Percentiles rank a stretch among this genome's conserved stretches.
phyloP scores from a whole-genome alignment of 2,113 vertebrate species.

The Aptenodytes forsteri region DNA sequence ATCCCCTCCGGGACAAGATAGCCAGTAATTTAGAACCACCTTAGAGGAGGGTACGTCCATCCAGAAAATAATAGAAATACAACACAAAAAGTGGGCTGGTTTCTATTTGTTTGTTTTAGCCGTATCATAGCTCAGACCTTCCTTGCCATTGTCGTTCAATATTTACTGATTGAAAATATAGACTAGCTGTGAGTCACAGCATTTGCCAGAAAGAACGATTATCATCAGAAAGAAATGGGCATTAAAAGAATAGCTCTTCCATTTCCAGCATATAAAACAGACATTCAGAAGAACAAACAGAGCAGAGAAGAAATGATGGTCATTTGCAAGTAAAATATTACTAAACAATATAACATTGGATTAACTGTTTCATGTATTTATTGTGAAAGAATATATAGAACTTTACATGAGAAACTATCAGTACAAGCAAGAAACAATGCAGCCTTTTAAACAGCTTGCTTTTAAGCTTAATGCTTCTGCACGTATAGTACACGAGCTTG shows the following conservation, averaged over 20 bases:
- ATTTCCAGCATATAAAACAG: slow-evolving; percentile 67
- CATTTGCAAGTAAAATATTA: slow-evolving; percentile 69
- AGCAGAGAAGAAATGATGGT: slow-evolving; percentile 64
- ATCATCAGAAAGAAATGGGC: slow-evolving; percentile 68
- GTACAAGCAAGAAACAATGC: slow-evolving; percentile 59
- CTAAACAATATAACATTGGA: slow-evolving; percentile 64
- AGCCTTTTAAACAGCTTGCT: slow-evolving; percentile 7
- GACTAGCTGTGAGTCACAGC: slow-evolving; percentile 69
- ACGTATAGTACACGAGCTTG: slow-evolving; percentile 3
- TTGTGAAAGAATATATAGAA: slow-evolving; percentile 59
- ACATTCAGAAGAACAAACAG: slow-evolving; percentile 65
- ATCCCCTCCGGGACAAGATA: background rate
- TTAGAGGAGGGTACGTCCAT: background rate
- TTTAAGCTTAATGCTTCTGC: slow-evolving; percentile 15
- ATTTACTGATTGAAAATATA: slow-evolving; percentile 76
- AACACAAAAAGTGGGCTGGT: background rate
- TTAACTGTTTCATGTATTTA: slow-evolving; percentile 71
- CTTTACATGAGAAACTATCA: slow-evolving; percentile 41
- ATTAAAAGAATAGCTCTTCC: slow-evolving; percentile 74
- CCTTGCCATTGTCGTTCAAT: slow-evolving; percentile 66
- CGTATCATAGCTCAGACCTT: slow-evolving; percentile 2
- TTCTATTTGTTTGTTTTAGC: slow-evolving; percentile 45
- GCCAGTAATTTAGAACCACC: slow-evolving; percentile 37
- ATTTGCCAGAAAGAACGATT: slow-evolving; percentile 59
- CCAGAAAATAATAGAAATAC: slow-evolving; percentile 44